These are phyloP conservation scores for Hecatera dysodea DNA, from an alignment of 2,888 invertebrate species.

Conservation along the genomic window DNA sequence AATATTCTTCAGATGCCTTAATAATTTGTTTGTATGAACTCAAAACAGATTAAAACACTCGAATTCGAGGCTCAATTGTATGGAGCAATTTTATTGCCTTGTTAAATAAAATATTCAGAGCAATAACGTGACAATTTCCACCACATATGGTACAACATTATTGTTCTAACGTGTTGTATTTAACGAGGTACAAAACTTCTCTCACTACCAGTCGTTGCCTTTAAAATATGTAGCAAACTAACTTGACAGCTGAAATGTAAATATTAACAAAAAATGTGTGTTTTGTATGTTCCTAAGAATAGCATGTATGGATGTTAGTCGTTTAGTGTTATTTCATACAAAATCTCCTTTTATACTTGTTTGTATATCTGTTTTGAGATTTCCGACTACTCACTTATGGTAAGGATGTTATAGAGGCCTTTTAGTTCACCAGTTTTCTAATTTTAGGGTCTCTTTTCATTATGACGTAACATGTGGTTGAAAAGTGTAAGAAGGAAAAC, in stretches of 20 bases:
- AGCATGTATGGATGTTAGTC: constrained; percentile 31
- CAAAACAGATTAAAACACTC: constrained; percentile 12
- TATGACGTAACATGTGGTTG: constrained; percentile 39
- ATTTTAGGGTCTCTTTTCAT: constrained; percentile 38
- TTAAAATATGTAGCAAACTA: constrained; percentile 6
- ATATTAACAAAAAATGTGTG: constrained; percentile 5
- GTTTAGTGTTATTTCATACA: constrained; percentile 50
- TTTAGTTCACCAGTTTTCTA: constrained; percentile 48
- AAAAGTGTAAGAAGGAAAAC: background rate
- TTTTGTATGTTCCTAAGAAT: constrained; percentile 54
- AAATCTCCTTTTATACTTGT: constrained; percentile 35
- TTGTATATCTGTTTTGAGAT: constrained; percentile 35
- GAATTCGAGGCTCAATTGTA: background rate
- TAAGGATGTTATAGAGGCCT: constrained; percentile 42
- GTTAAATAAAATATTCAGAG: background rate
- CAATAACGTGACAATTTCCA: background rate
- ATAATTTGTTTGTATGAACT: constrained; percentile 8
- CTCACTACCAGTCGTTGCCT: background rate
- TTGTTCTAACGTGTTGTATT: constrained; percentile 6
- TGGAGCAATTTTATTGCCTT: background rate
- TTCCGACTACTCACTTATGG: constrained; percentile 31
- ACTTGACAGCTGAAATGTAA: constrained; percentile 4
- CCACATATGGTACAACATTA: background rate
- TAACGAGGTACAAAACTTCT: background rate
- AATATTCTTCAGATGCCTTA: constrained; percentile 25